These are phyloP conservation scores for Chloromyia formosa DNA, from an alignment of 2,888 invertebrate species.

Conservation along the genomic window DNA sequence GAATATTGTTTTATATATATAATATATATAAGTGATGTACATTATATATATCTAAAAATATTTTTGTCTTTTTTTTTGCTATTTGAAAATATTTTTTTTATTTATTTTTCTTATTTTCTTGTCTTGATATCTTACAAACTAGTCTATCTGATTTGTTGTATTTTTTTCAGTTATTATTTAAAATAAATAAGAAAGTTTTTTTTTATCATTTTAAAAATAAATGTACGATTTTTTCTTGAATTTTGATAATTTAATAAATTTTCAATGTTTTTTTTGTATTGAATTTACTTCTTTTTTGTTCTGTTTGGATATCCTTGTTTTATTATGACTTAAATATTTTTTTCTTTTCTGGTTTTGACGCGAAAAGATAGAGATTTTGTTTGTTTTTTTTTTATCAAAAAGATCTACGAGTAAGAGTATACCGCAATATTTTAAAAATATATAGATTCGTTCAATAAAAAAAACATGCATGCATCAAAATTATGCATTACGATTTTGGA, in stretches of 20 bases:
- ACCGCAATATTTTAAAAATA: background rate
- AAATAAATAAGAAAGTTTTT: constrained; percentile 17
- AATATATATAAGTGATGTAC: constrained; percentile 30
- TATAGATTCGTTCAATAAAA: constrained; percentile 8
- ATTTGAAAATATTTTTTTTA: constrained; percentile 46
- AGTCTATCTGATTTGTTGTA: background rate
- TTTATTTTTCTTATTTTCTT: constrained; percentile 43
- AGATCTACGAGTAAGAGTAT: constrained; percentile 24
- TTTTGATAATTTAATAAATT: background rate
- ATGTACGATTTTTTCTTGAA: background rate
- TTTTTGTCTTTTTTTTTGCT: constrained; percentile 32
- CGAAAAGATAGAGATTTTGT: constrained; percentile 1
- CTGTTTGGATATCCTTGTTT: constrained; percentile 3
- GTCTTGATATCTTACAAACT: constrained; percentile 17
- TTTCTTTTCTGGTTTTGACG: constrained; percentile 9
- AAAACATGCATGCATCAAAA: constrained; percentile 32
- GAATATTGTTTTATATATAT: no score
- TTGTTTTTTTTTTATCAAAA: constrained; percentile 11
- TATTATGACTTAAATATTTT: constrained; percentile 15
- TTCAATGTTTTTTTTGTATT: background rate
- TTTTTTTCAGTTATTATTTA: background rate
- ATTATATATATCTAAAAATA: constrained; percentile 39
- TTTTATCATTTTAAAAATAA: background rate
- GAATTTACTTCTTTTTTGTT: constrained; percentile 13
- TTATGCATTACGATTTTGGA: constrained; percentile 37